Percentiles rank a stretch among this genome's conserved stretches.
phyloP scores from a whole-genome alignment of 2,113 vertebrate species.

The Poicephalus meyeri region DNA sequence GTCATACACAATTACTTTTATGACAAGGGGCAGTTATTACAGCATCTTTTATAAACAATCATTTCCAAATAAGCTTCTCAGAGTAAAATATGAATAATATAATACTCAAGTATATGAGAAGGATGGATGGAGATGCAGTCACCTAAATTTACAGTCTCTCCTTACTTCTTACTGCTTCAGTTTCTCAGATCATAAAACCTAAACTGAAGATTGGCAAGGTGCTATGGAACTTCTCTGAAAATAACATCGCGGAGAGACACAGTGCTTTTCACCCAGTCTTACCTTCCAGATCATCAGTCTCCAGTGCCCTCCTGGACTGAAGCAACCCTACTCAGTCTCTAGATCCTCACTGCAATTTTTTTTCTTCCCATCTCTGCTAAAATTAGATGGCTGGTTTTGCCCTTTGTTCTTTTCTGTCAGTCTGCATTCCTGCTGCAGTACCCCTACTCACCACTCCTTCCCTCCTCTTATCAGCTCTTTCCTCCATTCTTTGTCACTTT shows the following conservation, averaged over 20 bases:
- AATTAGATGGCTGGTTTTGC: neutral
- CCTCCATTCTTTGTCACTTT: neutral
- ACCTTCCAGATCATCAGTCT: neutral
- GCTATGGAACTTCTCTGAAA: neutral
- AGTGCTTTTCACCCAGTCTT: neutral
- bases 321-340: neutral
- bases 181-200: neutral
- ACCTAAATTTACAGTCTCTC: neutral
- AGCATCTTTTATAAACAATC: neutral
- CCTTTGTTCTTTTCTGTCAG: neutral
- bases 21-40: neutral
- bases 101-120: neutral
- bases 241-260: neutral
- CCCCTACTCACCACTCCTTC: neutral
- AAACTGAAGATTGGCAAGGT: neutral
- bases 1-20: neutral
- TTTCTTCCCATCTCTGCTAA: neutral
- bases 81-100: neutral
- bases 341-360: neutral
- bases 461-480: neutral
- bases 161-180: neutral
- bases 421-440: accelerated
- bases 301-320: neutral
- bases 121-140: neutral
- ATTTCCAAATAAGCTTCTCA: neutral